Conservation (phyloP, 1,140 invertebrate species). For the Monochamus saltuarius region DNA sequence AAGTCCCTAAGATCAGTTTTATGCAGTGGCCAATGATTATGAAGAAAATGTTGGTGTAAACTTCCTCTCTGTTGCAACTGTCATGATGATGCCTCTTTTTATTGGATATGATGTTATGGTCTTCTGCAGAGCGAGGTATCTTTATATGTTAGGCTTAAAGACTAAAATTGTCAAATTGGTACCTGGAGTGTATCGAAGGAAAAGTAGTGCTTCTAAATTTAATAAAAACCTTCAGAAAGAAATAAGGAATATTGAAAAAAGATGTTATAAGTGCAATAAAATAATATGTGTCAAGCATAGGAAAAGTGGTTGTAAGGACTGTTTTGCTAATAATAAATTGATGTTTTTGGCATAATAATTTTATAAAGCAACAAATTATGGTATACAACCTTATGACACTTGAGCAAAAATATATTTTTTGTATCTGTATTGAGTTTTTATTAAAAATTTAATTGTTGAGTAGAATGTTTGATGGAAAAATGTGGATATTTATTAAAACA, state of each 20-base stretch:
- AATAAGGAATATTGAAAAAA: background rate
- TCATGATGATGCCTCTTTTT: slow-evolving; percentile 3
- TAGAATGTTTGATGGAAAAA: background rate
- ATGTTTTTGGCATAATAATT: slow-evolving; percentile 3
- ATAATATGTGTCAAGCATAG: slow-evolving; percentile 10
- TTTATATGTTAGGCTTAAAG: too few relatives aligned
- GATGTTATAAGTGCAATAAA: slow-evolving; percentile 8
- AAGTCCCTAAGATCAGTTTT: too few relatives aligned
- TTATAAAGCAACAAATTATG: background rate
- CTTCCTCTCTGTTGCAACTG: background rate
- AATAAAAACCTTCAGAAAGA: too few relatives aligned
- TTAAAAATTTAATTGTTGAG: background rate
- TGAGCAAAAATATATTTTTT: too few relatives aligned
- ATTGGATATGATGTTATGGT: slow-evolving; percentile 7
- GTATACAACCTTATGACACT: too few relatives aligned
- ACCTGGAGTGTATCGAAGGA: too few relatives aligned
- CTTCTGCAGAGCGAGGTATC: background rate
- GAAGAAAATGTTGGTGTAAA: too few relatives aligned
- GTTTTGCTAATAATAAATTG: slow-evolving; percentile 4
- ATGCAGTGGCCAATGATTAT: too few relatives aligned
- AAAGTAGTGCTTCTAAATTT: too few relatives aligned
- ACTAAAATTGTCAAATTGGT: too few relatives aligned
- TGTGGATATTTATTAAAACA: background rate
- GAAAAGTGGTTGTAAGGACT: slow-evolving; percentile 7
- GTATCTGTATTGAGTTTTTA: background rate